Evolutionary conservation across 2,888 invertebrate species (phyloP).

Genomic region (Synanthedon formicaeformis): DNA sequence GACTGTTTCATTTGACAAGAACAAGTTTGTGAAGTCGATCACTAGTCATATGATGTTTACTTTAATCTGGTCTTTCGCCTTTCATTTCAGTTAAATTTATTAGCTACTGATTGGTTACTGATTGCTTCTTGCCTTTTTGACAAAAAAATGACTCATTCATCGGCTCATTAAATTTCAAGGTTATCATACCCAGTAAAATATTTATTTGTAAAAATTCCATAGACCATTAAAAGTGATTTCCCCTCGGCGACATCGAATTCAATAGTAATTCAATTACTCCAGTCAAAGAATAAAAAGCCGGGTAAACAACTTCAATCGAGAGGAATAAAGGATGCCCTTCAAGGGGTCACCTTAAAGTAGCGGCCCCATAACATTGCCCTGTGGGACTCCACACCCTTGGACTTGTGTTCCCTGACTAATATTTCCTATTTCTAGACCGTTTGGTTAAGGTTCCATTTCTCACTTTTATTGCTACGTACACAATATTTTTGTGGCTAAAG

Average conservation of each 20-base stretch:
- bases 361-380: conserved; percentile 31
- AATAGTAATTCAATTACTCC: conserved; percentile 40
- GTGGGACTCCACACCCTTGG: conserved; percentile 21
- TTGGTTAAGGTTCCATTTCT: conserved; percentile 18
- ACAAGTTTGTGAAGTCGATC: conserved; percentile 17
- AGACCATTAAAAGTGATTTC: conserved; percentile 17
- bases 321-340: conserved; percentile 43
- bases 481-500: neutral
- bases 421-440: neutral
- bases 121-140: conserved; percentile 2
- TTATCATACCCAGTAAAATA: conserved; percentile 1
- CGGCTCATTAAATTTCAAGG: conserved; percentile 3
- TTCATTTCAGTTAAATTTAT: conserved; percentile 8
- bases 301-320: conserved; percentile 35
- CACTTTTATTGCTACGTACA: neutral
- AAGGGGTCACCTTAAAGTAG: conserved; percentile 42
- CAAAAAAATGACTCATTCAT: conserved; percentile 1
- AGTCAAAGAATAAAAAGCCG: conserved; percentile 23
- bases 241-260: conserved; percentile 23
- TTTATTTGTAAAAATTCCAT: conserved; percentile 6
- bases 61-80: conserved; percentile 8
- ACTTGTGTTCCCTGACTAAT: conserved; percentile 1
- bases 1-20: conserved; percentile 20
- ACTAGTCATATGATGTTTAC: conserved; percentile 8
- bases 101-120: neutral